Conservation (phyloP, 2,797 vertebrate species). For the Pelochelys cantorii region DNA sequence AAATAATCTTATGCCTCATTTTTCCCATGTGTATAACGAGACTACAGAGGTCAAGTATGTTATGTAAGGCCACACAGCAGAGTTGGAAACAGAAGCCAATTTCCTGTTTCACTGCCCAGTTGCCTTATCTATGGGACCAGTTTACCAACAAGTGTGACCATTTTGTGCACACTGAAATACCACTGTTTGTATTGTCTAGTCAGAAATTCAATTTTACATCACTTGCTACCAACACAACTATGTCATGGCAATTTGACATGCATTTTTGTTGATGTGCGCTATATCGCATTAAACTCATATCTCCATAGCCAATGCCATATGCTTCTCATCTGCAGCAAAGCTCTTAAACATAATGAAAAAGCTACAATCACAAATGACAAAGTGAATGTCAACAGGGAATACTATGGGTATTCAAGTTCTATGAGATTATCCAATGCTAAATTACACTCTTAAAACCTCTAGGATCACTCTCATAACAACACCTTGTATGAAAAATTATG, state of each 20-base stretch:
- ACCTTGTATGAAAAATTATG: neutral
- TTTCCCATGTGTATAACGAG: neutral
- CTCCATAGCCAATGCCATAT: constrained; percentile 57
- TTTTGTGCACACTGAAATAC: neutral
- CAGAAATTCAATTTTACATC: constrained; percentile 65
- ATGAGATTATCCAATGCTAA: fast-evolving
- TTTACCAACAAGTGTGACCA: neutral
- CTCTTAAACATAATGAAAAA: constrained; percentile 62
- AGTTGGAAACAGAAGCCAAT: neutral
- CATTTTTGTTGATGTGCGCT: constrained; percentile 65
- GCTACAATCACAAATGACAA: constrained; percentile 33
- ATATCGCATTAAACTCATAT: constrained; percentile 70
- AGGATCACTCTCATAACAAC: neutral
- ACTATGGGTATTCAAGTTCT: neutral
- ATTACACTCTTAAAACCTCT: neutral
- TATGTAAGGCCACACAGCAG: fast-evolving
- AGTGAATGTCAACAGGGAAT: neutral
- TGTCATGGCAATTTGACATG: constrained; percentile 68
- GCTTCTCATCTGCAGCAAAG: constrained; percentile 57
- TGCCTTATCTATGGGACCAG: constrained; percentile 10
- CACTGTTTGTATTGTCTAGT: constrained; percentile 59
- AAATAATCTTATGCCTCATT: neutral
- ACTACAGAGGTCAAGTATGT: neutral
- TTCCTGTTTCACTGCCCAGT: neutral
- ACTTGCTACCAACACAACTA: constrained; percentile 30